phyloP scores from a whole-genome alignment of 2,888 invertebrate species.

The Calephelis perditalis region DNA sequence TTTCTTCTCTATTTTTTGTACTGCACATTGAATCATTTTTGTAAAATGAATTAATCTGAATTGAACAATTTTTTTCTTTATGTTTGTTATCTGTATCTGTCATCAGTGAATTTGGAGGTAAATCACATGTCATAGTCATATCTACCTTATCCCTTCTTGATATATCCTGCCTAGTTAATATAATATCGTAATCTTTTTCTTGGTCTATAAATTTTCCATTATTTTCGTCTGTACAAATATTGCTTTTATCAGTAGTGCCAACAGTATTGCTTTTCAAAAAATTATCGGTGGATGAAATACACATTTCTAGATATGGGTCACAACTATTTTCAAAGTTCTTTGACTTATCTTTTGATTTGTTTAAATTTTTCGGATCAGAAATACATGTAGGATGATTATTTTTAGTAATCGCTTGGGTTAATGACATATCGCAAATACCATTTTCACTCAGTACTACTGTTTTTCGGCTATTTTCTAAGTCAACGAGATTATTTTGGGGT shows the following conservation, averaged over 20 bases:
- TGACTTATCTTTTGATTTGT: no score
- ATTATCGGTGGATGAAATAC: no score
- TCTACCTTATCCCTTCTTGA: slow-evolving; percentile 30
- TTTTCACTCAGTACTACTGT: no score
- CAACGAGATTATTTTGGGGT: no score
- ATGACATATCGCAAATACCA: slow-evolving; percentile 29
- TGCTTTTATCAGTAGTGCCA: background rate
- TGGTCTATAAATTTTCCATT: background rate
- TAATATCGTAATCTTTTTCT: background rate
- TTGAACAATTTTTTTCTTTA: background rate
- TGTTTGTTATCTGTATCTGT: slow-evolving; percentile 1
- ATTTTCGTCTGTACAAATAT: background rate
- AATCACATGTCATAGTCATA: slow-evolving; percentile 31
- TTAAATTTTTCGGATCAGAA: slow-evolving; percentile 26
- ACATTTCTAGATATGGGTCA: no score
- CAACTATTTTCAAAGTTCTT: no score
- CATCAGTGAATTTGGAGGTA: slow-evolving; percentile 26
- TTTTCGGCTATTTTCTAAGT: no score
- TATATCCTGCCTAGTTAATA: slow-evolving; percentile 3
- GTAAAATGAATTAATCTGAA: background rate
- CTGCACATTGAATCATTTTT: background rate
- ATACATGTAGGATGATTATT: slow-evolving; percentile 24
- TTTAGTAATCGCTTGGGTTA: slow-evolving; percentile 36
- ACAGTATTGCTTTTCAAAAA: no score
- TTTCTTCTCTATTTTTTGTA: background rate